Conservation (phyloP, 2,113 vertebrate genomes). For the Austrofundulus limnaeus region DNA sequence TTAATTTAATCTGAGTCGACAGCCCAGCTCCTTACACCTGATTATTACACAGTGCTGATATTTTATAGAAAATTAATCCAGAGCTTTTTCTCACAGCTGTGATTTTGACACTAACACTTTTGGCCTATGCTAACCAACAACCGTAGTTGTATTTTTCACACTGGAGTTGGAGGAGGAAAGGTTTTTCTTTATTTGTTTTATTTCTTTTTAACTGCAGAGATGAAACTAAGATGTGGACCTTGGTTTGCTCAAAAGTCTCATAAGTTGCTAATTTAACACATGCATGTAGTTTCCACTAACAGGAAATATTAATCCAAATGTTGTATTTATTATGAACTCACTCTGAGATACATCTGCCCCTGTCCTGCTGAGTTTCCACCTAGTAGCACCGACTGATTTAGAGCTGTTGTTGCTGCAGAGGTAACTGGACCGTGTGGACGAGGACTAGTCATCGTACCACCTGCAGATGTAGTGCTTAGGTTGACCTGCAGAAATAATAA, state of each 20-base stretch:
- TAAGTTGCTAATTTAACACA: too few species aligned
- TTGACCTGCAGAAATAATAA: slow-evolving; percentile 65
- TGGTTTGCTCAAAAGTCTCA: too few species aligned
- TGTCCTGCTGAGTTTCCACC: slow-evolving; percentile 87
- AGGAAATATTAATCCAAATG: neutral
- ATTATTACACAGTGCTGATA: neutral
- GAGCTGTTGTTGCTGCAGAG: slow-evolving; percentile 81
- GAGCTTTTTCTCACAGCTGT: too few species aligned
- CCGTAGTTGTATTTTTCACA: too few species aligned
- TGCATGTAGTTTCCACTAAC: neutral
- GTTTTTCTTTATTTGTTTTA: too few species aligned
- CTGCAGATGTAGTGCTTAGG: slow-evolving; percentile 74
- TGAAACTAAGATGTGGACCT: too few species aligned
- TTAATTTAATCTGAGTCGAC: neutral
- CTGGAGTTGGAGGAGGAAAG: too few species aligned
- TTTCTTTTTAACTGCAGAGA: too few species aligned
- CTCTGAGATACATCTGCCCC: slow-evolving; percentile 96
- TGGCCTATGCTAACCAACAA: too few species aligned
- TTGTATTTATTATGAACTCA: slow-evolving; percentile 64
- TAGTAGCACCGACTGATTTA: slow-evolving; percentile 94
- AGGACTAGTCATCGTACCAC: slow-evolving; percentile 72
- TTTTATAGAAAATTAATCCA: neutral
- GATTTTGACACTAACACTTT: too few species aligned
- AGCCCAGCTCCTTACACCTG: neutral
- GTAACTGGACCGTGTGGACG: slow-evolving; percentile 82